Evolutionary conservation across 2,797 vertebrate genomes (phyloP), one percentile per base, ranked within the genome.

Genomic region (Zalophus californianus): DNA sequence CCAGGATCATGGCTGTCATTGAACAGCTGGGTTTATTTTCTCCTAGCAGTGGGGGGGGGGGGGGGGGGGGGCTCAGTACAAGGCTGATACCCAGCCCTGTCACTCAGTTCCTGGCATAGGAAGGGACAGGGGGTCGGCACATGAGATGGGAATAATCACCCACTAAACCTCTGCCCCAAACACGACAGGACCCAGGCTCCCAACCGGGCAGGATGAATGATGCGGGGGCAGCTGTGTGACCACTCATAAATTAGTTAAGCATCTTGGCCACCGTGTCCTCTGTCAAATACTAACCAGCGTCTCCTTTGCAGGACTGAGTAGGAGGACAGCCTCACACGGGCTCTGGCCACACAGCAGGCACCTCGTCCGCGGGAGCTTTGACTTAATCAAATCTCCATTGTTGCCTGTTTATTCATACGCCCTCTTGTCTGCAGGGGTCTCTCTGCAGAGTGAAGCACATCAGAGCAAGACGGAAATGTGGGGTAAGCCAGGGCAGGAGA

Each of bases 401-500:
- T 9, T 6, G 1, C 9, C 23, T 0, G 3, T 10, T 92, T 27
- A 50, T 11, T 52, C 41, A 29, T 12, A 29, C 0, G 1, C 12
- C 15, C 23, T 41, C 48, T 38, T 14, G 41, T 68, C 8, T 6
- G 2, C 2, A 18, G 35, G 1, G 18, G 14, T 66, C 14, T 82
- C 35, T 35, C 35, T 35, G 35, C 41, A 32, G 54, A 3, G 50
- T 88, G 56, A 27, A 1, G 1, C 54, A 56, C 6, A 5, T n/a
- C 7, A n/a, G 77, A 73, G 11, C 41, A 80, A 72, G 27, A 35
- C 38, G 52, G 20, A 58, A 4, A 15, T 78, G 18, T 27, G 14
- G 64, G 29, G 21, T 14, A 64, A 35, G 27, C 86, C 10, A 1
- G 64, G 52, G 29, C 12, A 6, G 12, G 32, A 35, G 64, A 35